Percentiles rank a stretch among this genome's conserved stretches.
Evolutionary conservation across 92 coral and sea anemone genomes (phyloP).

Genomic region (Ricordea florida): DNA sequence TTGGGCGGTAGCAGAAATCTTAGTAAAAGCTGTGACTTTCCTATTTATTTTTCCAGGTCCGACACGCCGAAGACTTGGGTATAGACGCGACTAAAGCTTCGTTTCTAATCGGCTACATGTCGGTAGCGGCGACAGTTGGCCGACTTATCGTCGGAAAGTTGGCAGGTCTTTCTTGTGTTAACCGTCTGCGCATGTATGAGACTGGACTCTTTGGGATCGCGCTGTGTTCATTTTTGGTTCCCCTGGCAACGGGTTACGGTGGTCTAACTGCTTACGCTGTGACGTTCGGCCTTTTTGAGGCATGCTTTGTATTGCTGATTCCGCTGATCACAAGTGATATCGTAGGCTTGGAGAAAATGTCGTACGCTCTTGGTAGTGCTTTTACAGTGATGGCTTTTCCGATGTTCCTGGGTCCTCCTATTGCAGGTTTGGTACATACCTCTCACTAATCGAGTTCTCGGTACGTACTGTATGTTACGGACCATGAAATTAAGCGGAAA

Average conservation of each 20-base stretch:
- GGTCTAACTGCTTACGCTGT: constrained; percentile 73
- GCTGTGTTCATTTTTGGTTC: constrained; percentile 68
- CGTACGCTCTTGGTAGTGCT: constrained; percentile 87
- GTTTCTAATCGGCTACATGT: constrained; percentile 81
- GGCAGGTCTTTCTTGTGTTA: constrained; percentile 74
- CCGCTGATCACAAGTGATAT: constrained; percentile 87
- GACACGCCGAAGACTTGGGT: constrained; percentile 88
- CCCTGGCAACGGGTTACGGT: constrained; percentile 75
- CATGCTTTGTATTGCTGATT: constrained; percentile 74
- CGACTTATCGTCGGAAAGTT: constrained; percentile 82
- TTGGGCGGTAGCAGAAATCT: background rate
- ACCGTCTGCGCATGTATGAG: constrained; percentile 80
- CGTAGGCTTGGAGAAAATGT: constrained; percentile 76
- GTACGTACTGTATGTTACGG: no score
- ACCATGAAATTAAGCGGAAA: no score
- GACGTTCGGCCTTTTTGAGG: constrained; percentile 81
- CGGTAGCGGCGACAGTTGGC: constrained; percentile 83
- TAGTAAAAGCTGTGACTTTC: background rate
- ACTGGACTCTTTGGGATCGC: constrained; percentile 69
- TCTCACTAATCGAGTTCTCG: background rate
- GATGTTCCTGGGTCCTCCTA: constrained; percentile 90
- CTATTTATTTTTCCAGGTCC: constrained; percentile 34
- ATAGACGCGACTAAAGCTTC: constrained; percentile 81
- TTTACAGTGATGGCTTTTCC: constrained; percentile 92
- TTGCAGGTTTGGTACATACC: constrained; percentile 58